Evolutionary conservation across 2,113 vertebrate genomes (phyloP), one percentile per base, ranked within the genome.

Genomic region (Sardina pilchardus): DNA sequence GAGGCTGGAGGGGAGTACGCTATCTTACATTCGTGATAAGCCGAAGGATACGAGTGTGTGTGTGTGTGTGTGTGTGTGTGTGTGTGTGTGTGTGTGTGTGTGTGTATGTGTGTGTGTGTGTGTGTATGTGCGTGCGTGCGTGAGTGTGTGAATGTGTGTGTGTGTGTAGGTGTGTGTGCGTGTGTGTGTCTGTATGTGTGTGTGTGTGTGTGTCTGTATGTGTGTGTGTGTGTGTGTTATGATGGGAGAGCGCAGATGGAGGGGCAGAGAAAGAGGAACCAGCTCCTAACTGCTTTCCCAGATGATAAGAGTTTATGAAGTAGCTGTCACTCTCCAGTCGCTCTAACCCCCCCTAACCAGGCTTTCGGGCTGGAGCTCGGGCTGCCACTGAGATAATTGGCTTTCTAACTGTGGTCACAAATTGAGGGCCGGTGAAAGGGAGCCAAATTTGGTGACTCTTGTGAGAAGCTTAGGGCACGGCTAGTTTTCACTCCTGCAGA

Each of bases 261-360:
- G 10, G 43, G 43, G 10, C 59, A 84, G 67, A 34, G 63, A 84
- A 81, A 71, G 12, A 30, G 19, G 44, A 78, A 47, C n/a, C 43
- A 24, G 34, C 44, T 85, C 47, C 63, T 56, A 81, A 42, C 84
- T 85, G 84, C 84, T 34, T 85, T 53, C 36, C 45, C 34, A 12
- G 45, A 50, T 81, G 84, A 85, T 85, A 85, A 85, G 43, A 39
- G 71, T 81, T 81, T 85, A 53, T 80, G 75, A 80, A 75, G 71
- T 85, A 42, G 45, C 84, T 81, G 71, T 81, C 84, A 85, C 84
- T 53, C 84, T 80, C 4, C 26, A 85, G 83, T 80, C 43, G 67
- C 63, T 48, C 83, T 14, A 8, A 8, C 47, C 50, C 50, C 14
- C 83, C 6, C 30, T 78, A 48, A 50, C 67, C 67, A 85, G 36